Evolutionary conservation across 2,888 invertebrate genomes (phyloP).

Genomic region (Lithodes maja): DNA sequence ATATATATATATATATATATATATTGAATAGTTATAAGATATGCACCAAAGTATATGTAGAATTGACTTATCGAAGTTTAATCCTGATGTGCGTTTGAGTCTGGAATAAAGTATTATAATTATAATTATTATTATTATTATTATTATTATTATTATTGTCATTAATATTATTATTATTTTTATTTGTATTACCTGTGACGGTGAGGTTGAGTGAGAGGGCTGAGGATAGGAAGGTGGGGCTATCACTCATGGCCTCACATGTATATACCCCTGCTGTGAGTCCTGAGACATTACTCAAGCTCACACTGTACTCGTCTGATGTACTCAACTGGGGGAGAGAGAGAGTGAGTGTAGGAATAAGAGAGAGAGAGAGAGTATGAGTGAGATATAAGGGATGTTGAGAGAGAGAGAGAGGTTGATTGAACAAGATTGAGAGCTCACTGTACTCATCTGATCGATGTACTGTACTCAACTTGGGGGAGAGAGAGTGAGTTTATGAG

Average conservation of each 20-base stretch:
- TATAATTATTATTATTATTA: not conserved
- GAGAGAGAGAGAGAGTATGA: constrained; percentile 3
- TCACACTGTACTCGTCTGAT: constrained; percentile 30
- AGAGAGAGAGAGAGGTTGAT: too few relatives aligned
- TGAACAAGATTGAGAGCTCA: too few relatives aligned
- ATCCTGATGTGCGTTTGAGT: not conserved
- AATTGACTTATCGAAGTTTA: not conserved
- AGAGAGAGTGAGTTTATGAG: too few relatives aligned
- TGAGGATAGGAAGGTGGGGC: constrained; percentile 34
- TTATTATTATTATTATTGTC: not conserved
- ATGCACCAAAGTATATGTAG: too few relatives aligned
- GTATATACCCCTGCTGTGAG: constrained; percentile 41
- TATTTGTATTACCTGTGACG: not conserved
- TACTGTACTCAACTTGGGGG: too few relatives aligned
- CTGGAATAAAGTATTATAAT: not conserved
- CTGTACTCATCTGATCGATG: too few relatives aligned
- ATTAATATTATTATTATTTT: too few relatives aligned
- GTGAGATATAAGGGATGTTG: too few relatives aligned
- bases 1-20: constrained; percentile 1
- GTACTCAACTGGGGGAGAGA: constrained; percentile 25
- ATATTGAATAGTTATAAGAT: not conserved
- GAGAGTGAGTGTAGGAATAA: constrained; percentile 7
- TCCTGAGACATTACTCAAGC: constrained; percentile 21
- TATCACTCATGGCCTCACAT: constrained; percentile 55
- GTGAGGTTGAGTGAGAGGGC: constrained; percentile 25